Evolutionary conservation across 2,888 invertebrate genomes (phyloP).

Genomic region (Carterocephalus palaemon): DNA sequence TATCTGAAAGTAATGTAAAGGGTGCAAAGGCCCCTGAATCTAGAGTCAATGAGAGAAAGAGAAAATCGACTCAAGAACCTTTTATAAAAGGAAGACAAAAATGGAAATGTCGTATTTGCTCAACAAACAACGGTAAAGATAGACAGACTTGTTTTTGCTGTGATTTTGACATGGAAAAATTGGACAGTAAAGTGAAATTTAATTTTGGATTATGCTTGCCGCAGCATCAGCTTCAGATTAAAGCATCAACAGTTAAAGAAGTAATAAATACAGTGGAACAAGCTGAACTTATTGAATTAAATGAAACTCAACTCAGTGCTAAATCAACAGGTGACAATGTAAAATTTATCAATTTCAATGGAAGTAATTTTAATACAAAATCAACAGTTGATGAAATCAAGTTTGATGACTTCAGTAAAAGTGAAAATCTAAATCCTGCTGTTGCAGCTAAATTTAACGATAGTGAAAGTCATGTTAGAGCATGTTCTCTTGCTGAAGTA

Average conservation of each 20-base stretch:
- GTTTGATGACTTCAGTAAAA: slow-evolving; percentile 32
- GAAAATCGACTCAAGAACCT: slow-evolving; percentile 1
- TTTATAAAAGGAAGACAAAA: slow-evolving; percentile 15
- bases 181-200: slow-evolving; percentile 40
- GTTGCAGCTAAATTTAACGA: too few relatives aligned
- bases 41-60: not conserved
- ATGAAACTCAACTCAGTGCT: too few relatives aligned
- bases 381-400: slow-evolving; percentile 39
- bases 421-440: too few relatives aligned
- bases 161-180: slow-evolving; percentile 28
- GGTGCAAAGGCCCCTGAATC: not conserved
- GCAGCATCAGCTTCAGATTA: slow-evolving; percentile 23
- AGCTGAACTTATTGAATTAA: too few relatives aligned
- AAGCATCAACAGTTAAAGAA: not conserved
- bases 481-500: too few relatives aligned
- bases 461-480: too few relatives aligned
- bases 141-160: slow-evolving; percentile 48
- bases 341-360: too few relatives aligned
- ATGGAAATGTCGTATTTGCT: slow-evolving; percentile 53
- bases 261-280: not conserved
- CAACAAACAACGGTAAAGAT: slow-evolving; percentile 38
- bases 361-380: not conserved
- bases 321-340: too few relatives aligned
- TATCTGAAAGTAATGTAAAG: too few relatives aligned
- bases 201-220: slow-evolving; percentile 31